Evolutionary conservation across 2,888 invertebrate genomes (phyloP), one percentile per base, ranked within the genome.

Genomic region (Idaea aversata): DNA sequence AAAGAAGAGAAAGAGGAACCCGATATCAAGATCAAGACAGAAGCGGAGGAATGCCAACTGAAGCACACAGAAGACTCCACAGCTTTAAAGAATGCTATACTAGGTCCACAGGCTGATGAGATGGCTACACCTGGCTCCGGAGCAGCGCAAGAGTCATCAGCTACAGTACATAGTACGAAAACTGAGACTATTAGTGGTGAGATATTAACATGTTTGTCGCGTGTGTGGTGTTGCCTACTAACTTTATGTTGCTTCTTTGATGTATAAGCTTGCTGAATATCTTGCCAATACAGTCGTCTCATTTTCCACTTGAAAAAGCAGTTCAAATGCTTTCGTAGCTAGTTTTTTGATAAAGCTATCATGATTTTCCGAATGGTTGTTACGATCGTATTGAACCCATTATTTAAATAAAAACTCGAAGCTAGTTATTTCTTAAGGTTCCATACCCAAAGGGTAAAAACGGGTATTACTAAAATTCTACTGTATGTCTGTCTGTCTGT

Each of bases 1-100:
- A 96, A 95, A 84, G 94, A 95, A 62, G 95, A 95, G 67, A 93
- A 93, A 70, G 94, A 94, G 5, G 93, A 88, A 6, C 71, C 63
- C 1, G 77, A 80, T 34, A 70, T 80, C 4, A 89, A 83, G 74
- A 83, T 88, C 25, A 91, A 88, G 76, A 82, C 76, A 2, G 92
- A 91, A 68, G 35, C 71, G 0, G 90, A 90, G 0, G 92, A 90
- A 0, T 82, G 83, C 0, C 83, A 85, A 36, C 70, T 90, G 61
- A 91, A 89, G 70, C 90, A 88, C 58, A 93, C 92, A 0, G 93
- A 93, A 61, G 93, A 93, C 70, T 90, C 92, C 0, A 91, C 90
- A 0, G 92, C 93, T 4, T 68, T 93, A 68, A 90, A 86, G 77
- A 93, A 93, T 63, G 93, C 91, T 0, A 88, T 93, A 63, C 74